Evolutionary conservation across 35 echinoderm and acorn worm genomes (phyloP).

Genomic region (Amphiura filiformis): DNA sequence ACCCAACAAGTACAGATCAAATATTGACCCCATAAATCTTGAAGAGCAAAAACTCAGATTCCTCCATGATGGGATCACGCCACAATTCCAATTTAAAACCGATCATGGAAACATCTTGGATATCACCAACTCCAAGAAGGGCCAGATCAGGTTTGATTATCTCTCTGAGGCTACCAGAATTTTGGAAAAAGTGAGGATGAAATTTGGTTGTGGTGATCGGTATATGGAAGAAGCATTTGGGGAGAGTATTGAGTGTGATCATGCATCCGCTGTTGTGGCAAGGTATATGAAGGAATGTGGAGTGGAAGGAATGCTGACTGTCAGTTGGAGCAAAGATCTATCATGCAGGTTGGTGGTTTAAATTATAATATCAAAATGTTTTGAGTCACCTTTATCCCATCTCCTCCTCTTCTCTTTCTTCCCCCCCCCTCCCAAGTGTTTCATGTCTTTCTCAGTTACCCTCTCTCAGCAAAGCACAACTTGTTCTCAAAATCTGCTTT

Average conservation of each 20-base stretch:
- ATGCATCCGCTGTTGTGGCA: conserved; percentile 46
- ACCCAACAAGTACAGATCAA: conserved; percentile 59
- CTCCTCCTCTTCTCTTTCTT: too few species aligned
- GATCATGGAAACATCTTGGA: conserved; percentile 31
- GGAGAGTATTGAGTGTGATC: conserved; percentile 45
- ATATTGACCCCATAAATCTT: conserved; percentile 77
- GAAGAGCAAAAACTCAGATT: conserved; percentile 79
- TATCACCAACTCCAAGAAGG: conserved; percentile 31
- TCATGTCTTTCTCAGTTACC: too few species aligned
- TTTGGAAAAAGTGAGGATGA: conserved; percentile 68
- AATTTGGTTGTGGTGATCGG: conserved; percentile 64
- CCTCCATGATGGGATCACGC: conserved; percentile 54
- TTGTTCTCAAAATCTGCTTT: too few species aligned
- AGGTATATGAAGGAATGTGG: conserved; percentile 70
- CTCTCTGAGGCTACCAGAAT: conserved; percentile 63
- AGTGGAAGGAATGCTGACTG: conserved; percentile 61
- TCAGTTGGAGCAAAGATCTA: conserved; percentile 89
- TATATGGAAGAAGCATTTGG: conserved; percentile 66
- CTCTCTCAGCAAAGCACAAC: too few species aligned
- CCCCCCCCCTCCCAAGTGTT: too few species aligned
- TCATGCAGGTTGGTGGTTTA: conserved; percentile 99
- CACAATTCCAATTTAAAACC: conserved; percentile 73
- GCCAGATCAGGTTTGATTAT: conserved; percentile 63
- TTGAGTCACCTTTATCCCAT: too few species aligned
- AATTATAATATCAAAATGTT: too few species aligned